Conservation (phyloP, 2,113 vertebrate genomes). For the Hydrolagus affinis region DNA sequence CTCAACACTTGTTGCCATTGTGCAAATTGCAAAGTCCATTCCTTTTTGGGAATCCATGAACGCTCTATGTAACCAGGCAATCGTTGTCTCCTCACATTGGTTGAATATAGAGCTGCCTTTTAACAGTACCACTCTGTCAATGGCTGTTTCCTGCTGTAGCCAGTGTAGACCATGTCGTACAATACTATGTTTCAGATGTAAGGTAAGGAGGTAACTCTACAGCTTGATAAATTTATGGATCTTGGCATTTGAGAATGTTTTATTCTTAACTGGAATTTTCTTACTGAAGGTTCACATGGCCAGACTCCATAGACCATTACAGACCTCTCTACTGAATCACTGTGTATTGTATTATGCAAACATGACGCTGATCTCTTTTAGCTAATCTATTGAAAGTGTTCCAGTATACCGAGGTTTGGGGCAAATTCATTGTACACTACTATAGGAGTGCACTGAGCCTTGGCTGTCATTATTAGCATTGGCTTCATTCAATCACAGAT, state of each 20-base stretch:
- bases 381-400: background rate
- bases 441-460: background rate
- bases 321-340: too few species aligned
- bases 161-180: background rate
- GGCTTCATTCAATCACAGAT: background rate
- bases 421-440: background rate
- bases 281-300: too few species aligned
- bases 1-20: background rate
- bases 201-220: too few species aligned
- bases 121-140: background rate
- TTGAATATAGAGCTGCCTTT: background rate
- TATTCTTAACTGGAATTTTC: too few species aligned
- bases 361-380: background rate
- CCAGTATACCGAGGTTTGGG: background rate
- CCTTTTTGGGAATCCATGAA: background rate
- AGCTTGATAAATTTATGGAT: too few species aligned
- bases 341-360: too few species aligned
- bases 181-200: too few species aligned
- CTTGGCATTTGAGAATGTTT: too few species aligned
- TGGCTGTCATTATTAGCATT: background rate
- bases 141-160: background rate
- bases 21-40: background rate
- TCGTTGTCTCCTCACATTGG: background rate
- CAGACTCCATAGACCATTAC: too few species aligned
- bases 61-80: background rate